phyloP scores from a whole-genome alignment of 1,140 invertebrate species.

The Drosophila hydei region DNA sequence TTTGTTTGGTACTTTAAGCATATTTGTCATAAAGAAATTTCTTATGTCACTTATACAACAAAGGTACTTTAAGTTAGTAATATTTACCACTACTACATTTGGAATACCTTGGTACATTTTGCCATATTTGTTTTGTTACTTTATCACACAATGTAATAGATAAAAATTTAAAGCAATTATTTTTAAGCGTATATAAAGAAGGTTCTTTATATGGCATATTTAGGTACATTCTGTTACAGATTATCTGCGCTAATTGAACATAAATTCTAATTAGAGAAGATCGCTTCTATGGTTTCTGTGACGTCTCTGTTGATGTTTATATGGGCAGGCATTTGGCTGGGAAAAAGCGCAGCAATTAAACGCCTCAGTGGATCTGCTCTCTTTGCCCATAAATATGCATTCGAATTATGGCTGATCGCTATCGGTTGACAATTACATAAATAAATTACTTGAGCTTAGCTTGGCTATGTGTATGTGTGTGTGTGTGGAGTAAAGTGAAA shows the following conservation, averaged over 20 bases:
- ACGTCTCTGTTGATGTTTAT: slow-evolving; percentile 29
- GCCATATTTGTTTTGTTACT: too few relatives aligned
- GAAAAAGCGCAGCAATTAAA: slow-evolving; percentile 16
- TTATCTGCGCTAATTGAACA: slow-evolving; percentile 7
- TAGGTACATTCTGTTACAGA: background rate
- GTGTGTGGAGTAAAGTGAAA: slow-evolving; percentile 13
- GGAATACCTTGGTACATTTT: too few relatives aligned
- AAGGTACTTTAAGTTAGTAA: too few relatives aligned
- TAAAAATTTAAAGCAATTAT: too few relatives aligned
- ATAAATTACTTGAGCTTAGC: slow-evolving; percentile 8
- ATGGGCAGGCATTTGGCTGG: slow-evolving; percentile 1
- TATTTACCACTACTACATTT: too few relatives aligned
- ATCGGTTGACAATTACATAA: slow-evolving; percentile 47
- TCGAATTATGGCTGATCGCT: slow-evolving; percentile 25
- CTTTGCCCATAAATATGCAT: slow-evolving; percentile 38
- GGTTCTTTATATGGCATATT: background rate
- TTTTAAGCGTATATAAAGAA: background rate
- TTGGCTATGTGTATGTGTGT: background rate
- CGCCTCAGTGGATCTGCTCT: slow-evolving; percentile 17
- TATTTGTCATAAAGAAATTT: too few relatives aligned
- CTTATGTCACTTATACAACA: too few relatives aligned
- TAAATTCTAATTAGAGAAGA: slow-evolving; percentile 66
- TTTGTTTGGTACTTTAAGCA: too few relatives aligned
- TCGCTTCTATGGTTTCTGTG: slow-evolving; percentile 21
- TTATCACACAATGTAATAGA: too few relatives aligned